Conservation (phyloP, 2,888 invertebrate species). For the Dicyrtoma fusca region DNA sequence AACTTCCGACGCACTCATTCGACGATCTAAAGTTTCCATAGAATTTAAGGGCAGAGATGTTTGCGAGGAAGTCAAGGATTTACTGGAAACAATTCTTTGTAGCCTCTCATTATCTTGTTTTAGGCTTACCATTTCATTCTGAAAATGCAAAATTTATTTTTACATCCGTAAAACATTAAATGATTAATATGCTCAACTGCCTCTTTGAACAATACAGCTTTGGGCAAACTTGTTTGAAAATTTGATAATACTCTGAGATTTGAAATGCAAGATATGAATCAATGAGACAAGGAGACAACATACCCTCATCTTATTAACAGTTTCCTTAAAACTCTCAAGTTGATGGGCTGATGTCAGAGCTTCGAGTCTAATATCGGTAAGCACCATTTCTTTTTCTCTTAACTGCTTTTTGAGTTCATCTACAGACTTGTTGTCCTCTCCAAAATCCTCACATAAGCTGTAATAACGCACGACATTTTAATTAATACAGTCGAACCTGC, state of each 20-base stretch:
- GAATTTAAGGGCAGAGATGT: constrained; percentile 60
- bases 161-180: too few relatives aligned
- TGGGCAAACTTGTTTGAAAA: neutral
- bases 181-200: too few relatives aligned
- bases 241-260: neutral
- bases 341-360: constrained; percentile 97
- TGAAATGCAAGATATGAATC: neutral
- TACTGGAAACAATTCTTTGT: constrained; percentile 76
- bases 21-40: constrained; percentile 60
- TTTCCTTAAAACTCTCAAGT: constrained; percentile 92
- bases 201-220: too few relatives aligned
- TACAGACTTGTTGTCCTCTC: constrained; percentile 61
- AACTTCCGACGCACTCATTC: constrained; percentile 61
- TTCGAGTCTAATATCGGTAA: constrained; percentile 95
- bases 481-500: neutral
- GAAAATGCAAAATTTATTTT: too few relatives aligned
- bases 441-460: constrained; percentile 32
- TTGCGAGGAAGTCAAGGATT: constrained; percentile 65
- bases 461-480: neutral
- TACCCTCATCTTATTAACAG: constrained; percentile 95
- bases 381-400: constrained; percentile 91
- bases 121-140: constrained; percentile 94
- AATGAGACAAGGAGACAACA: neutral
- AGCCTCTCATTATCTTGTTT: constrained; percentile 96
- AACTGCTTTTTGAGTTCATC: constrained; percentile 90